A percentile compares a stretch with the other conserved stretches of the same genome.
Evolutionary conservation across 1,140 invertebrate genomes (phyloP).

Genomic region (Tachypleus tridentatus): DNA sequence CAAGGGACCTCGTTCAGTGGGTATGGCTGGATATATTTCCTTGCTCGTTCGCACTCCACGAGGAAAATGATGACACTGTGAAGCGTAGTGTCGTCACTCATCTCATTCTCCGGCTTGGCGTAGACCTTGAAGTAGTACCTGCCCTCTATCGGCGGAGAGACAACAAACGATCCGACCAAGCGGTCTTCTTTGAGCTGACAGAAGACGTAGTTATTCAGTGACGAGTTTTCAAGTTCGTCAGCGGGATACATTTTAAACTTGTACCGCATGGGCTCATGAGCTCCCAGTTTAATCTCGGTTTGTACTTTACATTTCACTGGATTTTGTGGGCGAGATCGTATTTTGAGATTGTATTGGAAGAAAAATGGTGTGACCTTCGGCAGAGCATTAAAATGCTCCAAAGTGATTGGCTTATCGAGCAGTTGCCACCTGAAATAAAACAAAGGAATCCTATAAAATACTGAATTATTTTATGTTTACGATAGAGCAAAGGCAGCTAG

Average conservation of each 20-base stretch:
- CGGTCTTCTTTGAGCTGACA: constrained; percentile 31
- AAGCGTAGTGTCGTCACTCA: constrained; percentile 26
- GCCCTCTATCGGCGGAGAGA: constrained; percentile 28
- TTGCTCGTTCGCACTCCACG: constrained; percentile 28
- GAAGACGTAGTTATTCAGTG: constrained; percentile 32
- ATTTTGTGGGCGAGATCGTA: constrained; percentile 25
- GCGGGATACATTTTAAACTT: constrained; percentile 28
- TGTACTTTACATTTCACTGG: constrained; percentile 26
- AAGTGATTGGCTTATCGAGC: constrained; percentile 35
- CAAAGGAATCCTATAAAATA: background rate
- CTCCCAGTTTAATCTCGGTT: constrained; percentile 26
- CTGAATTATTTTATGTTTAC: too few relatives aligned
- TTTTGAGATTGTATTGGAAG: constrained; percentile 30
- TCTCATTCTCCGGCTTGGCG: constrained; percentile 29
- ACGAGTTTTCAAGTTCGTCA: constrained; percentile 29
- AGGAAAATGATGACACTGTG: constrained; percentile 30
- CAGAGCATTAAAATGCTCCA: constrained; percentile 40
- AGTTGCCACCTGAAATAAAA: constrained; percentile 39
- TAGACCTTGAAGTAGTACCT: constrained; percentile 33
- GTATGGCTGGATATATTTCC: constrained; percentile 27
- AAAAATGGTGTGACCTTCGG: constrained; percentile 35
- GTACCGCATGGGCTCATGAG: constrained; percentile 28
- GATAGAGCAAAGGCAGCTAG: too few relatives aligned
- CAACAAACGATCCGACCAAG: constrained; percentile 28
- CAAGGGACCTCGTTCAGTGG: constrained; percentile 31